Base-by-base conservation (phyloP, 2,888 invertebrate species). In the Schrankia costaestrigalis region DNA sequence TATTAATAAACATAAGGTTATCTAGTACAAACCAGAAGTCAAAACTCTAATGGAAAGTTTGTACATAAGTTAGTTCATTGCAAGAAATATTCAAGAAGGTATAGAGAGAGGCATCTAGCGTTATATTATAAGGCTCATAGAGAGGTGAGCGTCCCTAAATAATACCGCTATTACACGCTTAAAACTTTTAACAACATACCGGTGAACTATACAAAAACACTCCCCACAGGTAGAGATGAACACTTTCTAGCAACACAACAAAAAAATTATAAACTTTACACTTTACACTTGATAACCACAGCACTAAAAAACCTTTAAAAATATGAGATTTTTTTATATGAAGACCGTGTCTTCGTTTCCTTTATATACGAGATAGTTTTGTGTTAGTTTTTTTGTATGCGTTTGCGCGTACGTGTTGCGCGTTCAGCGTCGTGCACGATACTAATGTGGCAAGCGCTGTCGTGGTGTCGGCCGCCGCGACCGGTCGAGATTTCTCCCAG, bases 401-500 rank as follows among this genome's bases (percentile, higher is more conserved):
- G 34, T 37, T 34, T 32, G 36, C 40, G 31, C 42, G 46, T 31
- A 54, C 76, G 71, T 70, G 56, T 44, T 56, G 27, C 41, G 46
- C 34, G 12, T 44, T 30, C 52, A 67, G 60, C 71, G 76, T 67
- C 67, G 53, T 58, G 73, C 78, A 71, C 71, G 71, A 51, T 53
- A 69, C 71, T 70, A 63, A n/a, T n/a, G n/a, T n/a, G n/a, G n/a
- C n/a, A n/a, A n/a, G n/a, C n/a, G n/a, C n/a, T n/a, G n/a, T n/a
- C n/a, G n/a, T n/a, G 12, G 38, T 36, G 55, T 45, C 48, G 49
- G 57, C 61, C 64, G 76, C 80, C 79, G 78, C 63, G 67, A 78
- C 83, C 82, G 82, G 84, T 83, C 71, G 71, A 76, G 85, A 85
- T 86, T 86, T 86, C 86, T 85, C 86, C 83, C 83, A 82, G 83